Evolutionary conservation across 2,888 invertebrate genomes (phyloP), one percentile per base, ranked within the genome.

Genomic region (Caenorhabditis zanzibari): DNA sequence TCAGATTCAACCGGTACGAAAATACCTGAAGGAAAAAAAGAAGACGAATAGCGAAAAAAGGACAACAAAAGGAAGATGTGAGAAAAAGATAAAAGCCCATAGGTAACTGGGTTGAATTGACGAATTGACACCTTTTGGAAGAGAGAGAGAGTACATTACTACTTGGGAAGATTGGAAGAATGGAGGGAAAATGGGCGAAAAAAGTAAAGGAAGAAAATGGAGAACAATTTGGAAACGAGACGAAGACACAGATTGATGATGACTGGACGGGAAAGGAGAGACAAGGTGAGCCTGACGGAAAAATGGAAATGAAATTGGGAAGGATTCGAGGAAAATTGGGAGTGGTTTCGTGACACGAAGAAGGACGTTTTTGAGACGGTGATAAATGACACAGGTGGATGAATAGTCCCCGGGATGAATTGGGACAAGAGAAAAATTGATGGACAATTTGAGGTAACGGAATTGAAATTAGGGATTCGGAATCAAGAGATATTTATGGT

Each of bases 111-210:
- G 73, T 47, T 47, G 47, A 47, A 47, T 47, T 58, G 59, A 59
- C 49, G 47, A 47, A 47, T 47, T 58, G 59, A 59, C 49, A 63
- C 49, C 49, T 58, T 26, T 19, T 47, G 38, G 10, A 38, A 64
- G 28, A 54, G 47, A 38, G 64, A 64, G n/a, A 52, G 16, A 74
- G 63, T 63, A 54, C 35, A 64, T 61, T 28, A 59, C 38, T 28
- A 59, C 38, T 38, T 73, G 73, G 76, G 71, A 61, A 73, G 63
- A 80, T n/a, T 71, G 71, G 66, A 61, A 74, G 28, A 47, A 26
- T 73, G 58, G 56, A 26, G 32, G 47, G 44, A n/a, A n/a, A n/a
- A 26, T 35, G 61, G 32, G 12, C 9, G 38, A 66, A 54, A 54
- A 54, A 9, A 44, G 59, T 47, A 47, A 61, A 41, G 58, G 41